These are phyloP conservation scores for Bucco capensis DNA, from an alignment of 2,113 vertebrate species.

Conservation along the genomic window DNA sequence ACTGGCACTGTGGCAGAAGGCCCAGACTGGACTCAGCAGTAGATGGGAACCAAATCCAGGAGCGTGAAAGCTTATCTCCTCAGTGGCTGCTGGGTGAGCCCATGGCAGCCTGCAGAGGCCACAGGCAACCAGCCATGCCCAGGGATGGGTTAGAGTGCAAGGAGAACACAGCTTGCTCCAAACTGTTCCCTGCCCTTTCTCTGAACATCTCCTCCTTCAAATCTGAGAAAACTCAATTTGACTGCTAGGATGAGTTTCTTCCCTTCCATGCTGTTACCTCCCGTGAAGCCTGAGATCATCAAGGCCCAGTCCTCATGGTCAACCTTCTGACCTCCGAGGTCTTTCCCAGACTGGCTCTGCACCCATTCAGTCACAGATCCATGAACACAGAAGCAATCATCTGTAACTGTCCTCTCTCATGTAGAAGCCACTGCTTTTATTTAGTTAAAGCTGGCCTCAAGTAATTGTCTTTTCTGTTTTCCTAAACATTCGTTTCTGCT, in stretches of 20 bases:
- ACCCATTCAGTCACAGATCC: background rate
- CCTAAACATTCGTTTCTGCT: constrained; percentile 30
- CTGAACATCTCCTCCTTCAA: background rate
- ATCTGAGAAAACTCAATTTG: background rate
- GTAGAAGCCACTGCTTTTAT: background rate
- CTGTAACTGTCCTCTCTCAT: background rate
- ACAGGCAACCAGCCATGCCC: background rate
- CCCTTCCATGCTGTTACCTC: background rate
- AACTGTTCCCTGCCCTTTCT: background rate
- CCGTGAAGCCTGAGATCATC: background rate
- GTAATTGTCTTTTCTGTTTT: constrained; percentile 37
- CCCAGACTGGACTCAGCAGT: too few species aligned
- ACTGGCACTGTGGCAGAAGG: too few species aligned
- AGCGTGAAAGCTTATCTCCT: background rate
- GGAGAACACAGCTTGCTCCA: background rate
- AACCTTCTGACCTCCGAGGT: background rate
- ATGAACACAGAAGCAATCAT: background rate
- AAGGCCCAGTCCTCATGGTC: background rate
- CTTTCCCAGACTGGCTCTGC: background rate
- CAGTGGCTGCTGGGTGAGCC: background rate
- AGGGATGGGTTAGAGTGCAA: background rate
- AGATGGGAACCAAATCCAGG: too few species aligned
- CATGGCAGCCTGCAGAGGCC: fast-evolving
- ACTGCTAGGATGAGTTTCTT: background rate
- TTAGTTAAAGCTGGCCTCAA: background rate